Evolutionary conservation across 2,888 invertebrate genomes (phyloP).

Genomic region (Eupithecia insigniata): DNA sequence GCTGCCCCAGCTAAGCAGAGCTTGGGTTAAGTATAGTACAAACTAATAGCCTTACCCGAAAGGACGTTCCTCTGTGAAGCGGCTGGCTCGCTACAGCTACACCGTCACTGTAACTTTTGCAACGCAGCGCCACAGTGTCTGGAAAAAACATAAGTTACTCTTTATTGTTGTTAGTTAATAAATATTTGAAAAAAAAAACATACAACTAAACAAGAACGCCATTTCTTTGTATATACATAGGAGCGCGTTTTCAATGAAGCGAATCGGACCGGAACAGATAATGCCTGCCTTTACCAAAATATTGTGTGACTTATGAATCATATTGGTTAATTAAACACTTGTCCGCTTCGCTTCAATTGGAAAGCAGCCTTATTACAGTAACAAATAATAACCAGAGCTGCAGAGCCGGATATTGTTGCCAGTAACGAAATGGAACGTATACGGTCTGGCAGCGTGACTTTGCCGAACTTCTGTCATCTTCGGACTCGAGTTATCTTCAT

Average conservation of each 20-base stretch:
- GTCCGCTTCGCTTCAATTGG: neutral
- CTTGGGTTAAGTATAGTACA: too few species aligned
- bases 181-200: neutral
- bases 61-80: conserved; percentile 86
- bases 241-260: neutral
- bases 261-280: neutral
- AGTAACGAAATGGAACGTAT: conserved; percentile 92
- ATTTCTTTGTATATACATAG: neutral
- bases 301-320: neutral
- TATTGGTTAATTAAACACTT: neutral
- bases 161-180: neutral
- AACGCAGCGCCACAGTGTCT: conserved; percentile 87
- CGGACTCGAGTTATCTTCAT: conserved; percentile 2
- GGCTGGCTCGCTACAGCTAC: conserved; percentile 88
- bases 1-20: too few species aligned
- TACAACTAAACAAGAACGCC: neutral
- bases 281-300: neutral
- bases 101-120: conserved; percentile 93
- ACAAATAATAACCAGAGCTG: conserved; percentile 62
- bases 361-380: neutral
- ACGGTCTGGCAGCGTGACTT: conserved; percentile 76
- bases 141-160: conserved; percentile 38
- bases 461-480: conserved; percentile 43
- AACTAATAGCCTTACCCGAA: conserved; percentile 81
- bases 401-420: conserved; percentile 91